phyloP scores from a whole-genome alignment of 1,140 invertebrate species.

The Coptotermes formosanus region DNA sequence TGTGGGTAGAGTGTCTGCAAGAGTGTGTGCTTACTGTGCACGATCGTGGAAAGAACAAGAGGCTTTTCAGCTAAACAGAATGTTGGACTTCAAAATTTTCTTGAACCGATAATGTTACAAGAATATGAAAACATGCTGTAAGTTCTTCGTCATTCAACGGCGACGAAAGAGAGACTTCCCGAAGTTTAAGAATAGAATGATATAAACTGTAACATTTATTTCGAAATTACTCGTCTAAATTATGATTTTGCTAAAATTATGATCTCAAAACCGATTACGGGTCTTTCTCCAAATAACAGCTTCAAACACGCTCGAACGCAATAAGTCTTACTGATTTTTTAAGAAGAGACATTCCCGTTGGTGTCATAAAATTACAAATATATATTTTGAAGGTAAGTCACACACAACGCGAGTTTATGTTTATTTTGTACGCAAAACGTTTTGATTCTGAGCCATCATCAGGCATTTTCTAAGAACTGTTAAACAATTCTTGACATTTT shows the following conservation, averaged over 20 bases:
- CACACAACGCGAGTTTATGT: too few species aligned
- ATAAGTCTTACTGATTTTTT: too few species aligned
- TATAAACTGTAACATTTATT: background rate
- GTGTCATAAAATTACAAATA: too few species aligned
- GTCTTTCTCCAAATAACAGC: background rate
- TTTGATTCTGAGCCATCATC: too few species aligned
- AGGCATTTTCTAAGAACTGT: too few species aligned
- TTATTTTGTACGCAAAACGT: too few species aligned
- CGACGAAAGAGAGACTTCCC: background rate
- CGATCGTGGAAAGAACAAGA: background rate
- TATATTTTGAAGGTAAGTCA: too few species aligned
- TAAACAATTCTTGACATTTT: too few species aligned
- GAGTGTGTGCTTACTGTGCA: background rate
- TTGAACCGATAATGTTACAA: background rate
- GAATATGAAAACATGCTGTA: background rate
- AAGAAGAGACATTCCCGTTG: too few species aligned
- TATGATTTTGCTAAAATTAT: too few species aligned
- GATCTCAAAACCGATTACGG: background rate
- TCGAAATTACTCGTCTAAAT: background rate
- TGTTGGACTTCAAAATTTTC: background rate
- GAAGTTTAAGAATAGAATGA: background rate
- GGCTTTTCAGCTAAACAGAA: background rate
- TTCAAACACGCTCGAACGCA: too few species aligned
- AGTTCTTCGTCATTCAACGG: background rate
- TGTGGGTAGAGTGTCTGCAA: background rate